phyloP scores from a whole-genome alignment of 2,797 vertebrate genomes.

The Cyclura pinguis region DNA sequence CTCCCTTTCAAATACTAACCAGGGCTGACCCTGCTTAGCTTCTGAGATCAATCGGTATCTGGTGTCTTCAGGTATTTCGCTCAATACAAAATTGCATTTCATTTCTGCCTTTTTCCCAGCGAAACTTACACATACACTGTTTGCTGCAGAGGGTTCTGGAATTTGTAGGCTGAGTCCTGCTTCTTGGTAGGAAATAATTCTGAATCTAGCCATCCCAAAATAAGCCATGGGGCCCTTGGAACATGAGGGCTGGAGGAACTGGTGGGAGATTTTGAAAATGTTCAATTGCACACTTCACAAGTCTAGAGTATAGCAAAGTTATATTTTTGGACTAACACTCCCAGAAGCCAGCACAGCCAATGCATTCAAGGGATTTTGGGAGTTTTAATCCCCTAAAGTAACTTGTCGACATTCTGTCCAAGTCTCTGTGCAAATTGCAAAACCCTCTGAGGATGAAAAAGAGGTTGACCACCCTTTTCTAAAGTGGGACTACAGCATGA shows the following conservation, averaged over 20 bases:
- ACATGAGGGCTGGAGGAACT: background rate
- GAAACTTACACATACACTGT: background rate
- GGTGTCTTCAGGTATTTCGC: too few species aligned
- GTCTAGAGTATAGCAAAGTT: too few species aligned
- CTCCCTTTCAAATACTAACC: too few species aligned
- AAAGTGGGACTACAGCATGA: background rate
- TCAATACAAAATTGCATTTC: background rate
- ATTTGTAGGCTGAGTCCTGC: too few species aligned
- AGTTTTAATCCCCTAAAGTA: background rate
- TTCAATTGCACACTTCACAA: background rate
- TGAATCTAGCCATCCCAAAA: background rate
- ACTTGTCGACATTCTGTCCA: background rate
- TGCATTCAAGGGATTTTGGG: too few species aligned
- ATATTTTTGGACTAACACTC: background rate
- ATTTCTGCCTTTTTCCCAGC: background rate
- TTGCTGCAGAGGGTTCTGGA: background rate
- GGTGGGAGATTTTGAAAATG: background rate
- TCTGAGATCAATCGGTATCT: too few species aligned
- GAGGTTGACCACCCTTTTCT: background rate
- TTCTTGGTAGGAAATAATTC: background rate
- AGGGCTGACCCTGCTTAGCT: too few species aligned
- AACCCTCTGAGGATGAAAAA: background rate
- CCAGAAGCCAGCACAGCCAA: background rate
- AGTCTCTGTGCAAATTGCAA: background rate
- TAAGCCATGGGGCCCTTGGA: background rate